Base-by-base conservation (phyloP, 2,888 invertebrate genomes). In the Hyalella azteca region DNA sequence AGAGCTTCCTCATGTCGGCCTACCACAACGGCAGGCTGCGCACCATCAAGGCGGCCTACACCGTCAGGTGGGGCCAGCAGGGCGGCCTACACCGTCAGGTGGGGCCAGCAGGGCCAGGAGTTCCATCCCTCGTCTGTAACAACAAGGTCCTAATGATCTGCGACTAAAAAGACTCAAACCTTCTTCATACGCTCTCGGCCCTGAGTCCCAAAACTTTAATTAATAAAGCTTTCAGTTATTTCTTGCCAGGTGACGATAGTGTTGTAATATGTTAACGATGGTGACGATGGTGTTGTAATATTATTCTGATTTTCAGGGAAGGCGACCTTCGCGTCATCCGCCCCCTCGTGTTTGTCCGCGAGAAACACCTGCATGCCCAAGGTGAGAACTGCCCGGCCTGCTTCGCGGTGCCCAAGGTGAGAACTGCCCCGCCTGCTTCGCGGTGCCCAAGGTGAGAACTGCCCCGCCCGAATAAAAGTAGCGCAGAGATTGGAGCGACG, bases 321-420 rank as follows among this genome's bases (percentile, higher is more conserved):
- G 92, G 93, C 85, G 92, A 94, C 86, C 88, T 96, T 77, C 91
- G 95, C 82, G 93, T 96, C 36, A 93, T 96, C 82, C 91, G 96
- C 77, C 96, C 96, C 26, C 93, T 96, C 87, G 93, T 95, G 15
- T 95, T 94, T 89, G 94, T 95, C 15, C 91, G 96, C 50, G 95
- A 94, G 86, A 92, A 92, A 82, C 91, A 92, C 5, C 88, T 95
- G 41, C 90, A 92, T 26, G 91, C 92, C 79, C 95, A 95, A 88
- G 92, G 92, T 19, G 92, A 92, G 86, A 91, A 66, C 89, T 95
- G 76, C 94, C 95, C 0, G 90, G 92, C 83, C 92, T 93, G 85
- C 89, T 91, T 90, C 85, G 89, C 89, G 83, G 89, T 89, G 39
- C 90, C 90, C 1, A 90, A 90, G 88, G 90, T 26, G 90, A 91